phyloP scores from a whole-genome alignment of 2,113 vertebrate species.

The Porphyrio hochstetteri region DNA sequence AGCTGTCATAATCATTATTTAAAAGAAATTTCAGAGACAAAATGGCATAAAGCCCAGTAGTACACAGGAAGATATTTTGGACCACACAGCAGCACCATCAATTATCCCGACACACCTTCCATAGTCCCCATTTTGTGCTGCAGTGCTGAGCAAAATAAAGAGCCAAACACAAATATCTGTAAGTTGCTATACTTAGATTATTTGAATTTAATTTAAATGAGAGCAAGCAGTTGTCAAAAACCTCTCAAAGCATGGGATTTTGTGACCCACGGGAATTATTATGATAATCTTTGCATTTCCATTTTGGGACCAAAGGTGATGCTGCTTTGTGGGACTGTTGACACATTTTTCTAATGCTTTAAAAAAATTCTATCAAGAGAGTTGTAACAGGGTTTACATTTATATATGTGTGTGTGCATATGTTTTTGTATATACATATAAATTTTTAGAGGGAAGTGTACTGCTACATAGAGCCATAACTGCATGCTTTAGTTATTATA shows the following conservation, averaged over 20 bases:
- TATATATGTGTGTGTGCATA: too few species aligned
- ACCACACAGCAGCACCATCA: background rate
- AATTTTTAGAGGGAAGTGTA: background rate
- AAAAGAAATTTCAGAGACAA: constrained; percentile 48
- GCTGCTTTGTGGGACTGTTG: background rate
- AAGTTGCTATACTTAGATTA: background rate
- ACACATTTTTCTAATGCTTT: background rate
- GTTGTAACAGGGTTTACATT: background rate
- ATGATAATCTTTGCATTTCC: background rate
- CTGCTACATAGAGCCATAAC: background rate
- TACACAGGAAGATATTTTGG: background rate
- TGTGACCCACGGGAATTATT: accelerated
- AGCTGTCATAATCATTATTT: constrained; percentile 56
- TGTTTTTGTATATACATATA: background rate
- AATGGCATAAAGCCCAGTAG: background rate
- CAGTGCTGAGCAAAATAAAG: background rate
- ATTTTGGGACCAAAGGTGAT: background rate
- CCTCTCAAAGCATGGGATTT: background rate
- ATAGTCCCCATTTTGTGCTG: background rate
- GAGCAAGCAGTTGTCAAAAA: background rate
- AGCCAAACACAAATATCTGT: background rate
- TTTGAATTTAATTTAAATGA: background rate
- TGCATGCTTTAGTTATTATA: background rate
- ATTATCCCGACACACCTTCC: background rate
- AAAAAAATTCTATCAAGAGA: background rate